Conservation (phyloP, 2,113 vertebrate genomes). For the Neotragus moschatus region DNA sequence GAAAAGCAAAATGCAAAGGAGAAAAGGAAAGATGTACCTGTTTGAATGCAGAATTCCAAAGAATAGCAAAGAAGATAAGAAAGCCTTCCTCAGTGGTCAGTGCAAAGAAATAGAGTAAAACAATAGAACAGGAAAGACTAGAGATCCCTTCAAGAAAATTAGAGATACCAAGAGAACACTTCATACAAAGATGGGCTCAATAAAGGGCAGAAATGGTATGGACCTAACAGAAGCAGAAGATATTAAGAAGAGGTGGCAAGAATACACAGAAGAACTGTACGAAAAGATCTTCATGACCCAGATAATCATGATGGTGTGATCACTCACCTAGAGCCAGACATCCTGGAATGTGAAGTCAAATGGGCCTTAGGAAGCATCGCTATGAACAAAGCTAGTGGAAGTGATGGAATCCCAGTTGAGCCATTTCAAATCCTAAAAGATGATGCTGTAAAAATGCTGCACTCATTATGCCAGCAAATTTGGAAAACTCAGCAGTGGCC, state of each 20-base stretch:
- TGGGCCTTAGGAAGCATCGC: background rate
- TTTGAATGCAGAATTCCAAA: background rate
- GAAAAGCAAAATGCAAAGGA: background rate
- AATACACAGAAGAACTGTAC: background rate
- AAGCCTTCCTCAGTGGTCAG: background rate
- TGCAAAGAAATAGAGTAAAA: background rate
- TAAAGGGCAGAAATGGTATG: background rate
- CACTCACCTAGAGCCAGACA: background rate
- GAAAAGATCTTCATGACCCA: background rate
- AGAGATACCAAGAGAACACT: background rate
- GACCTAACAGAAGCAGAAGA: background rate
- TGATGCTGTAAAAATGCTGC: background rate
- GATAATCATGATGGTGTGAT: background rate
- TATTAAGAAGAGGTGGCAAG: background rate
- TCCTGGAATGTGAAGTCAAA: background rate
- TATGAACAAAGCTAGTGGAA: background rate
- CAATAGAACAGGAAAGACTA: background rate
- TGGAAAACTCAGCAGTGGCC: background rate
- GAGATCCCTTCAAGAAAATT: background rate
- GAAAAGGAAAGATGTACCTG: background rate
- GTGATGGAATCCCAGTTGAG: background rate
- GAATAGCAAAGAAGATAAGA: background rate
- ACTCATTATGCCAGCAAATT: background rate
- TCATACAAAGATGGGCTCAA: background rate
- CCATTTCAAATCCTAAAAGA: background rate